Evolutionary conservation across 2,888 invertebrate genomes (phyloP).

Genomic region (Eupeodes luniger): DNA sequence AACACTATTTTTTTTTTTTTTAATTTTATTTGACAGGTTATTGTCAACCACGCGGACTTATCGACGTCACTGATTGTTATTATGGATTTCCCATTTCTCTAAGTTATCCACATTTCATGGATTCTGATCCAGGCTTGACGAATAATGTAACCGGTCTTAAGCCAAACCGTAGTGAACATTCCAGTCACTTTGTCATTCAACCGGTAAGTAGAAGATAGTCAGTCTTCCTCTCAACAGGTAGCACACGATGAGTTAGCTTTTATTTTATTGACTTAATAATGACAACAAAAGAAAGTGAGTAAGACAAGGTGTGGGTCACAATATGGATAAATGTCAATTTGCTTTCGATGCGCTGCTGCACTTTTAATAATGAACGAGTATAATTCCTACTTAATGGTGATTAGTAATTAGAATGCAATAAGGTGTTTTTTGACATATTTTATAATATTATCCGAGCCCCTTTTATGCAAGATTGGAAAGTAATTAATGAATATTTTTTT

Average conservation of each 20-base stretch:
- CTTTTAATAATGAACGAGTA: neutral
- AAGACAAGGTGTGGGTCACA: slow-evolving; percentile 49
- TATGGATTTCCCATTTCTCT: slow-evolving; percentile 95
- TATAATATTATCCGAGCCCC: neutral
- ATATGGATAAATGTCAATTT: slow-evolving; percentile 41
- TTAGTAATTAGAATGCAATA: slow-evolving; percentile 46
- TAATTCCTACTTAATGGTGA: no score
- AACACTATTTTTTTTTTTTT: slow-evolving; percentile 39
- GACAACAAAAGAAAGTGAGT: neutral
- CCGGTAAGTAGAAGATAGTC: slow-evolving; percentile 86
- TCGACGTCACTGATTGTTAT: slow-evolving; percentile 94
- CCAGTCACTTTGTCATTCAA: slow-evolving; percentile 90
- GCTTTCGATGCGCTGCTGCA: slow-evolving; percentile 17
- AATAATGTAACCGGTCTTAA: slow-evolving; percentile 88
- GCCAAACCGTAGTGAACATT: slow-evolving; percentile 88
- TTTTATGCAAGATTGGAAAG: neutral
- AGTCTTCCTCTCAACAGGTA: neutral
- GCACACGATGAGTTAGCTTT: neutral
- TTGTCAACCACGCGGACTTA: slow-evolving; percentile 90
- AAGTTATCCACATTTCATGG: slow-evolving; percentile 94
- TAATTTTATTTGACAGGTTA: slow-evolving; percentile 82
- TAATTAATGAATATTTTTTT: slow-evolving; percentile 2
- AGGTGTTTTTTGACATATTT: slow-evolving; percentile 10
- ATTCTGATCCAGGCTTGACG: slow-evolving; percentile 88
- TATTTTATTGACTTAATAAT: slow-evolving; percentile 8